Percentiles rank a stretch among this genome's conserved stretches.
Conservation (phyloP, 2,888 invertebrate species). For the Cephalotes varians region DNA sequence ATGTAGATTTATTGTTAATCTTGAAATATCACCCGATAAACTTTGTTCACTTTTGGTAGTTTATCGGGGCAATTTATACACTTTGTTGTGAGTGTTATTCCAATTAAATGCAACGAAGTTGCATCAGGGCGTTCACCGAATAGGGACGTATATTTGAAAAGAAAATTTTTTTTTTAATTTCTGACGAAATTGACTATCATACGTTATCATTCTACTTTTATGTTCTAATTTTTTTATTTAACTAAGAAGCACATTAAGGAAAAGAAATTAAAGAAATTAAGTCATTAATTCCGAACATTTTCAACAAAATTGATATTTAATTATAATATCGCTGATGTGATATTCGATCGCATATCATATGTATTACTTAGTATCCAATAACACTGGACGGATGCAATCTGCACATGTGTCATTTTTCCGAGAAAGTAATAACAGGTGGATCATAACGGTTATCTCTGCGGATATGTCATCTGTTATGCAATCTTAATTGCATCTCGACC, state of each 20-base stretch:
- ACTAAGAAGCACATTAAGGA: too few species aligned
- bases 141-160: too few species aligned
- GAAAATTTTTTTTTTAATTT: too few species aligned
- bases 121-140: too few species aligned
- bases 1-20: not conserved
- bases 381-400: not conserved
- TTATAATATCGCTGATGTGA: constrained; percentile 4
- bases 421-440: constrained; percentile 40
- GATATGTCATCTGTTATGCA: constrained; percentile 59
- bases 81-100: not conserved
- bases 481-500: constrained; percentile 50
- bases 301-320: not conserved
- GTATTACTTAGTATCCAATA: constrained; percentile 6
- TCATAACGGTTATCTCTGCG: constrained; percentile 38
- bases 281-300: not conserved
- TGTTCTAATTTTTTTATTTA: too few species aligned
- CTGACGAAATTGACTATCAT: too few species aligned
- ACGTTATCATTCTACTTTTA: too few species aligned
- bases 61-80: too few species aligned
- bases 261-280: too few species aligned
- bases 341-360: not conserved
- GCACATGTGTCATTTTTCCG: constrained; percentile 22
- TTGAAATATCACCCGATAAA: not conserved
- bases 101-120: too few species aligned
- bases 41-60: not conserved